A percentile compares a stretch with the other conserved stretches of the same genome.
Conservation (phyloP, 2,113 vertebrate genomes). For the Dendropsophus ebraccatus region DNA sequence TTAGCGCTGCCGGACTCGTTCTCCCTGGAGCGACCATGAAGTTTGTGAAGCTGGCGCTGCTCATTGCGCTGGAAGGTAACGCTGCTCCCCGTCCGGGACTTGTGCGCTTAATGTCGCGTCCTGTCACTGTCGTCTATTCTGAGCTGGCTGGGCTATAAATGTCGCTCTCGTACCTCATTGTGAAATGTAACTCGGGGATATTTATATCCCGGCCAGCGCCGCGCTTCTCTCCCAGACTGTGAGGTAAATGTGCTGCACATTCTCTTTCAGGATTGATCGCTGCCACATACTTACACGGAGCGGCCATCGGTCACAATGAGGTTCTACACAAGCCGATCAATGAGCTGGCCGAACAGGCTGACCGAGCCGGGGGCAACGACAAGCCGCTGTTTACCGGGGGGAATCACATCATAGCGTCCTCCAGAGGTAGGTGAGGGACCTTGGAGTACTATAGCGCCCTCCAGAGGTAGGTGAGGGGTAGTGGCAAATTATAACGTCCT, state of each 20-base stretch:
- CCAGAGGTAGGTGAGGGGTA: too few species aligned
- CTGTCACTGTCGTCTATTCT: background rate
- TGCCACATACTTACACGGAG: background rate
- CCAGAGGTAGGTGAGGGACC: conserved; percentile 14
- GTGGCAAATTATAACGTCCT: too few species aligned
- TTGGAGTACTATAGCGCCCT: too few species aligned
- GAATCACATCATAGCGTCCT: background rate
- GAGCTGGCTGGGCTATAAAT: background rate
- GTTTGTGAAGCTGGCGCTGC: background rate
- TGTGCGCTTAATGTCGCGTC: background rate
- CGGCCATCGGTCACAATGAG: background rate
- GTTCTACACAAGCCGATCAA: background rate
- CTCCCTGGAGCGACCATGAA: background rate
- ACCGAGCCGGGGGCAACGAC: background rate
- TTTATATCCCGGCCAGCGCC: background rate
- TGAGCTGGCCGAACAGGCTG: background rate
- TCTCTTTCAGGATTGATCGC: background rate
- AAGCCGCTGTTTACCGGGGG: background rate
- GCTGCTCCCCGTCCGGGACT: background rate
- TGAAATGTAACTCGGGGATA: background rate
- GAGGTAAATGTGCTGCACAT: background rate
- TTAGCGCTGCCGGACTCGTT: background rate
- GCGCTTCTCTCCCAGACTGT: background rate
- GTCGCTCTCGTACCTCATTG: conserved; percentile 5
- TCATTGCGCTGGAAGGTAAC: background rate